phyloP scores from a whole-genome alignment of 2,113 vertebrate genomes.

The Mystacornis crossleyi region DNA sequence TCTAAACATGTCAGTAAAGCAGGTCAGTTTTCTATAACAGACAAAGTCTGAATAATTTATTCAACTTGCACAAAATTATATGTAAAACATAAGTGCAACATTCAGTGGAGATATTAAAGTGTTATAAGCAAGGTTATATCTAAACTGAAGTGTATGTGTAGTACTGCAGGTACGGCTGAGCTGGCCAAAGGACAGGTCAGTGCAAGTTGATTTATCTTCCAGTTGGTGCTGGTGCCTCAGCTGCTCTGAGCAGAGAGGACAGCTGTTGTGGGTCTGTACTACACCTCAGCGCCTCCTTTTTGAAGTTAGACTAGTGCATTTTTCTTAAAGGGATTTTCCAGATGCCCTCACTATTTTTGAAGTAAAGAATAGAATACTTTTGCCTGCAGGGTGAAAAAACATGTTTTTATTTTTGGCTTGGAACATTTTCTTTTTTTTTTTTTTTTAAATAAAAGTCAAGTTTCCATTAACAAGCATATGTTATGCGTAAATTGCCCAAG shows the following conservation, averaged over 20 bases:
- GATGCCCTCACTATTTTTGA: rapidly evolving
- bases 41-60: not conserved
- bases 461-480: not conserved
- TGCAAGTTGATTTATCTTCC: not conserved
- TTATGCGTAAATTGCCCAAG: not conserved
- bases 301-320: not conserved
- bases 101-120: not conserved
- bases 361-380: not conserved
- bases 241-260: not conserved
- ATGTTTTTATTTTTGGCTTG: not conserved
- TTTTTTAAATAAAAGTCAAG: not conserved
- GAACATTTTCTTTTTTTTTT: not conserved
- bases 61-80: not conserved
- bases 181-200: not conserved
- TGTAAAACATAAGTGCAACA: not conserved
- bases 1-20: not conserved
- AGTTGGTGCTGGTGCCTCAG: not conserved
- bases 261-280: not conserved
- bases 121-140: not conserved
- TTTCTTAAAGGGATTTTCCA: not conserved
- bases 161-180: not conserved
- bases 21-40: not conserved
- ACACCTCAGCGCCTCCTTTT: not conserved
- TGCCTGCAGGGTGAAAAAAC: not conserved
- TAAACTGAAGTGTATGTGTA: not conserved